phyloP scores from a whole-genome alignment of 1,140 invertebrate species.

The Pachyrhynchus sulphureomaculatus region DNA sequence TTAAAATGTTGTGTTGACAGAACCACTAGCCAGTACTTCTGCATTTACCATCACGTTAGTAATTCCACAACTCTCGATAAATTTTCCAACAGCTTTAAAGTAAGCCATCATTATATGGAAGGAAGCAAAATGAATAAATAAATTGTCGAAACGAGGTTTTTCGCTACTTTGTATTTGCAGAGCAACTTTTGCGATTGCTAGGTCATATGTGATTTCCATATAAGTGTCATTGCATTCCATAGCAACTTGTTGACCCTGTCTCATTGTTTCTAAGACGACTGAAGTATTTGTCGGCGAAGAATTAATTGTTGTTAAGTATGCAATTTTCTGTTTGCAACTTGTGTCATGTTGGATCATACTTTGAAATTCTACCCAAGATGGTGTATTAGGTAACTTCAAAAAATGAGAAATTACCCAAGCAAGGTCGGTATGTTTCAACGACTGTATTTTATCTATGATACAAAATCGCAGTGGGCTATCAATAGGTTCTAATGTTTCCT shows the following conservation, averaged over 20 bases:
- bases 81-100: slow-evolving; percentile 48
- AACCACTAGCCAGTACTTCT: slow-evolving; percentile 42
- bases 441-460: slow-evolving; percentile 17
- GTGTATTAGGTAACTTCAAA: slow-evolving; percentile 26
- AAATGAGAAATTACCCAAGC: slow-evolving; percentile 21
- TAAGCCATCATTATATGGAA: slow-evolving; percentile 51
- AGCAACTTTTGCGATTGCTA: slow-evolving; percentile 49
- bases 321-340: slow-evolving; percentile 23
- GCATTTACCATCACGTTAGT: slow-evolving; percentile 45
- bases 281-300: slow-evolving; percentile 11
- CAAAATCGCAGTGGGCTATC: slow-evolving; percentile 1
- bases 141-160: slow-evolving; percentile 22
- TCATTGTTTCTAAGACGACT: slow-evolving; percentile 36
- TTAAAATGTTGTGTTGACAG: slow-evolving; percentile 46
- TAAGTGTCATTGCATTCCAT: slow-evolving; percentile 23
- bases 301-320: slow-evolving; percentile 38
- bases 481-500: no score
- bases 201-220: slow-evolving; percentile 46
- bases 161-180: slow-evolving; percentile 44
- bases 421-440: not conserved
- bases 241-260: slow-evolving; percentile 15
- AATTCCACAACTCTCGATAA: slow-evolving; percentile 47
- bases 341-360: slow-evolving; percentile 23
- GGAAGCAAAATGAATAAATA: slow-evolving; percentile 48
- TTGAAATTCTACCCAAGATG: slow-evolving; percentile 46